Conservation (phyloP, 2,113 vertebrate genomes). For the Chloropsis hardwickii region DNA sequence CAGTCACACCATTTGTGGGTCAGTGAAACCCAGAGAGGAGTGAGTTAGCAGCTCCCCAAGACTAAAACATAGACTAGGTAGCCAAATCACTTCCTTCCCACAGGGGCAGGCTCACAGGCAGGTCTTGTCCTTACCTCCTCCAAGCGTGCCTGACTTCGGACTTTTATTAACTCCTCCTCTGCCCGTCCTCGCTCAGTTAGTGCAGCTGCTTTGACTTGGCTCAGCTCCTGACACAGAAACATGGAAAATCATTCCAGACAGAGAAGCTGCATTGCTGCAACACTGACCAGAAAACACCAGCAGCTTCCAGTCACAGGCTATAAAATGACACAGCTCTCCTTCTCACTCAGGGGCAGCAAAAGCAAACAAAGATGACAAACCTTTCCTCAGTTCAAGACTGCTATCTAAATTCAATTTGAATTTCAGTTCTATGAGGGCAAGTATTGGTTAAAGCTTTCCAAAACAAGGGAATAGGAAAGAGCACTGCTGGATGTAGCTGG, state of each 20-base stretch:
- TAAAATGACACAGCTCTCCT: background rate
- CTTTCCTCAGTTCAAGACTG: background rate
- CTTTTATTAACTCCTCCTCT: constrained; percentile 84
- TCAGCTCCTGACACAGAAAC: constrained; percentile 81
- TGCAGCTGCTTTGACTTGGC: constrained; percentile 74
- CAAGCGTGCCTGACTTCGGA: constrained; percentile 76
- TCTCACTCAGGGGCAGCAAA: background rate
- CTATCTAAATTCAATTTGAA: background rate
- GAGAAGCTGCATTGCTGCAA: background rate
- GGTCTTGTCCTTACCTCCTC: constrained; percentile 81
- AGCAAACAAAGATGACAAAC: background rate
- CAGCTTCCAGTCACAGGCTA: background rate
- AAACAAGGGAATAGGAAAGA: background rate
- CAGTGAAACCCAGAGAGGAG: background rate
- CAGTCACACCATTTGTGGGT: background rate
- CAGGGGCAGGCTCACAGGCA: background rate
- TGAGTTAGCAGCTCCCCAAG: background rate
- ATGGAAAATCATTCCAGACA: background rate
- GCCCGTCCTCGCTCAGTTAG: constrained; percentile 79
- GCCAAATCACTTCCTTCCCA: background rate
- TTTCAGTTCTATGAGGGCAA: background rate
- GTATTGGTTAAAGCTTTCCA: background rate
- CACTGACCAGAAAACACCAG: background rate
- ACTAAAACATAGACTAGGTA: background rate
- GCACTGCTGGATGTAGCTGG: background rate